phyloP scores from a whole-genome alignment of 2,797 vertebrate genomes.

The Gorsachius magnificus region DNA sequence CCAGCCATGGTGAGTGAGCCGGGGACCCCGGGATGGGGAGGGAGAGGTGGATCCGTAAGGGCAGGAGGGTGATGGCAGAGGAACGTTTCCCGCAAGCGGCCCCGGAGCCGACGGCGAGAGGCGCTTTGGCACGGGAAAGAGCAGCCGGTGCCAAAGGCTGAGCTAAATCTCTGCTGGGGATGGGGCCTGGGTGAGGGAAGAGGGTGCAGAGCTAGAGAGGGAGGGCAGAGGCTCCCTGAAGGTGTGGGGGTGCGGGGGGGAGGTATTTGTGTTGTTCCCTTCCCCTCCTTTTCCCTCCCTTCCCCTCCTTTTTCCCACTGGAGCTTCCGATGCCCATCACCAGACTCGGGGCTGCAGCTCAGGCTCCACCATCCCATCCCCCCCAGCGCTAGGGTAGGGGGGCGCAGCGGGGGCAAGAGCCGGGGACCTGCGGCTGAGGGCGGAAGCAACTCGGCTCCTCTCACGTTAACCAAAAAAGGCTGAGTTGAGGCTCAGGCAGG shows the following conservation, averaged over 20 bases:
- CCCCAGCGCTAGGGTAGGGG: no score
- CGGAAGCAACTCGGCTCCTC: background rate
- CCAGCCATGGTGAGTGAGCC: conserved; percentile 39
- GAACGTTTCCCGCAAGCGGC: background rate
- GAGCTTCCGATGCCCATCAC: rapidly evolving
- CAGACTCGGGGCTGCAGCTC: background rate
- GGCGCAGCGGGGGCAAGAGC: background rate
- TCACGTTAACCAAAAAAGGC: background rate
- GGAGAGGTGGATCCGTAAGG: rapidly evolving
- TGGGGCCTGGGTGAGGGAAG: rapidly evolving
- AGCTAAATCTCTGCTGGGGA: background rate
- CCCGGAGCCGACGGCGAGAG: background rate
- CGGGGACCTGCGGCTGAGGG: background rate
- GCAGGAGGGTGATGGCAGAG: rapidly evolving
- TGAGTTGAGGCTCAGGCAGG: background rate
- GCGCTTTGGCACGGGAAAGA: rapidly evolving
- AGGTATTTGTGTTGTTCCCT: no score
- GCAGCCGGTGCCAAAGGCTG: background rate
- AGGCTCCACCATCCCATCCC: background rate
- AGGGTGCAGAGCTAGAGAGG: background rate
- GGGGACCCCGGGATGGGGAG: rapidly evolving
- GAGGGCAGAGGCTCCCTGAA: background rate
- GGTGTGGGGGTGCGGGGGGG: background rate
- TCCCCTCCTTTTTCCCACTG: no score
- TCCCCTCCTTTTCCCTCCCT: background rate